Conservation (phyloP, 37 sponge, comb jelly and placozoan species). For the Theonella swinhoei region DNA sequence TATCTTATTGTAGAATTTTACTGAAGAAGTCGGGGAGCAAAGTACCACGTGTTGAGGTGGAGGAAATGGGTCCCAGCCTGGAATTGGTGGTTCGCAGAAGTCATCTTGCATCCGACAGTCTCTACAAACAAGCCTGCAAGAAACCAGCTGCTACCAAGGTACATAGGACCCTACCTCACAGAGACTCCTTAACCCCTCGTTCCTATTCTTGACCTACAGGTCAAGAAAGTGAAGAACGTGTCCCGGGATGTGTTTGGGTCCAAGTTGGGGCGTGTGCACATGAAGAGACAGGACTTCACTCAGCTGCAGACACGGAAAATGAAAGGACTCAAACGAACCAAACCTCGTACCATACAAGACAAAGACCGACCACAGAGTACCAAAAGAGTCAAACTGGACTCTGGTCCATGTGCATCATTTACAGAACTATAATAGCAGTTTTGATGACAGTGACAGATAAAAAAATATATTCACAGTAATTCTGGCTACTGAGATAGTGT, state of each 20-base stretch:
- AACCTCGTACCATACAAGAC: neutral
- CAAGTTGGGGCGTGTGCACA: constrained; percentile 92
- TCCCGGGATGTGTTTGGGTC: constrained; percentile 85
- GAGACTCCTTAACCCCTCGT: neutral
- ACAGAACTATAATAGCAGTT: neutral
- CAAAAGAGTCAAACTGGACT: constrained; percentile 18
- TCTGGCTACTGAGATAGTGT: neutral
- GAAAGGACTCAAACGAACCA: constrained; percentile 65
- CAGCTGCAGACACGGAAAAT: constrained; percentile 83
- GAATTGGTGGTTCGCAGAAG: constrained; percentile 76
- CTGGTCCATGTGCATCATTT: too few relatives aligned
- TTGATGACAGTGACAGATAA: neutral
- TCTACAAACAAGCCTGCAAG: constrained; percentile 73
- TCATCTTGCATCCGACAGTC: constrained; percentile 62
- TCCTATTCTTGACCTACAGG: constrained; percentile 31
- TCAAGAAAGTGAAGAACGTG: constrained; percentile 87
- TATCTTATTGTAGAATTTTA: constrained; percentile 33
- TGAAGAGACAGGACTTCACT: constrained; percentile 91
- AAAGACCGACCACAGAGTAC: neutral
- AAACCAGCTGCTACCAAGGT: constrained; percentile 82
- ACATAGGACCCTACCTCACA: neutral
- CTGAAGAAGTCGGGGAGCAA: constrained; percentile 90
- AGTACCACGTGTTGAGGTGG: constrained; percentile 84
- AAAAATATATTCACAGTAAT: neutral
- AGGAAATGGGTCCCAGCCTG: constrained; percentile 93